A percentile compares a stretch with the other conserved stretches of the same genome.
These are phyloP conservation scores for Climacteris rufus DNA, from an alignment of 2,113 vertebrate genomes.

Conservation along the genomic window DNA sequence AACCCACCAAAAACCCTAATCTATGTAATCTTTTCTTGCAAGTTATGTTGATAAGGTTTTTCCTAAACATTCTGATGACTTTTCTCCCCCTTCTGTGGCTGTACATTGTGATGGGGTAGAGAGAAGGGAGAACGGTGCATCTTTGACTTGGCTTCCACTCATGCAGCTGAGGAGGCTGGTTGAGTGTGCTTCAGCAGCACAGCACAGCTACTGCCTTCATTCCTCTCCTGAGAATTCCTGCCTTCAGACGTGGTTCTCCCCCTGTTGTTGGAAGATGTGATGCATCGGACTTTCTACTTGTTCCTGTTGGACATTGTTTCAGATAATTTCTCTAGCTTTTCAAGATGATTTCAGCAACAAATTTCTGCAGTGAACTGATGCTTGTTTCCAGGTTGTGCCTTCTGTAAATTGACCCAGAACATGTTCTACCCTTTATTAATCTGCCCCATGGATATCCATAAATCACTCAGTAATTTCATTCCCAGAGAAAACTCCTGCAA, in stretches of 20 bases:
- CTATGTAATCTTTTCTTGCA: background rate
- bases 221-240: background rate
- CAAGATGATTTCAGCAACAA: background rate
- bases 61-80: background rate
- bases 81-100: background rate
- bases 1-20: background rate
- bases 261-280: background rate
- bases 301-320: accelerated
- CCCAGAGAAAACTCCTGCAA: background rate
- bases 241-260: background rate
- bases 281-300: accelerated
- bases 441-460: background rate
- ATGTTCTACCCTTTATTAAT: background rate
- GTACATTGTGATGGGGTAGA: background rate
- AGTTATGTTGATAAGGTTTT: background rate
- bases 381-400: background rate
- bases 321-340: background rate
- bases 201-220: background rate
- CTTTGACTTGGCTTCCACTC: background rate
- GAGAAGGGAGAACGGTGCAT: background rate
- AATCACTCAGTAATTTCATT: background rate
- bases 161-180: accelerated
- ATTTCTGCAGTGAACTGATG: background rate
- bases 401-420: background rate
- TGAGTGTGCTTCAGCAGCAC: background rate